Evolutionary conservation across 2,113 vertebrate species (phyloP).

Genomic region (Loxodonta africana): DNA sequence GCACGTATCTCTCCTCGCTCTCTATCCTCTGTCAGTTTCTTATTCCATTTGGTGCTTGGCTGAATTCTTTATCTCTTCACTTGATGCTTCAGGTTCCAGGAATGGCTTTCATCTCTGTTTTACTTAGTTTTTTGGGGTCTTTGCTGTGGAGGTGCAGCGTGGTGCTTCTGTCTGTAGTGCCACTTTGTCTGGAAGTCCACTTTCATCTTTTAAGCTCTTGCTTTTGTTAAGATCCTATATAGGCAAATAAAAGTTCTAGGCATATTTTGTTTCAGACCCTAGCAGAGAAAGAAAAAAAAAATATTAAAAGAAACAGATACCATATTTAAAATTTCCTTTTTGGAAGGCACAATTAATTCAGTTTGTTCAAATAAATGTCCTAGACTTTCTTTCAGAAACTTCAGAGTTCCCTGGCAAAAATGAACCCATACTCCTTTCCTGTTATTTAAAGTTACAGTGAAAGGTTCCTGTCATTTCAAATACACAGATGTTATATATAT

Average conservation of each 20-base stretch:
- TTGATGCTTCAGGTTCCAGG: too few species aligned
- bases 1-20: too few species aligned
- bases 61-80: too few species aligned
- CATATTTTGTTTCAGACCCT: background rate
- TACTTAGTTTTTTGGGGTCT: too few species aligned
- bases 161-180: too few species aligned
- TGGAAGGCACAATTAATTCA: background rate
- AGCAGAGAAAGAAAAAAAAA: background rate
- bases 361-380: background rate
- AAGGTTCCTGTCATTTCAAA: background rate
- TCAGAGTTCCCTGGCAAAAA: background rate
- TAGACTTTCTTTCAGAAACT: background rate
- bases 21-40: too few species aligned
- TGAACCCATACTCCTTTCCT: background rate
- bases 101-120: too few species aligned
- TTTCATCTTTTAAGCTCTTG: slow-evolving; percentile 16
- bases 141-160: too few species aligned
- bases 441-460: slow-evolving; percentile 19
- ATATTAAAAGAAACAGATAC: background rate
- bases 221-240: background rate
- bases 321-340: slow-evolving; percentile 4
- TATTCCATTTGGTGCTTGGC: too few species aligned
- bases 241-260: background rate
- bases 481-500: background rate
- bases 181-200: too few species aligned